Base-by-base conservation (phyloP, 2,888 invertebrate genomes). In the Norana najaformis region DNA sequence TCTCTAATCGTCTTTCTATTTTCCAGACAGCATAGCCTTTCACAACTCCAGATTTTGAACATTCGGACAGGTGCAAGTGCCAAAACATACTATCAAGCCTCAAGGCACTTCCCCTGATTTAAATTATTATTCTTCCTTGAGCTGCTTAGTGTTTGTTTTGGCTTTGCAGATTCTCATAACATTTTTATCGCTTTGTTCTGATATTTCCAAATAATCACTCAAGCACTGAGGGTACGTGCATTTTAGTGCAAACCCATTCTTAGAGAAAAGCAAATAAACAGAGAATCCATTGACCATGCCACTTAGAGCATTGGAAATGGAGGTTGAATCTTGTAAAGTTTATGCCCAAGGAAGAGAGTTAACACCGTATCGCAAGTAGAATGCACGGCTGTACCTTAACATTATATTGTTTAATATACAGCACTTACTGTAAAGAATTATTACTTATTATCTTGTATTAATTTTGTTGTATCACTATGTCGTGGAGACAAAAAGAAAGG, bases 201-300 rank as follows among this genome's bases (percentile, higher is more conserved):
- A 69, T 69, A 69, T n/a, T 69, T 69, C 69, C n/a, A 69, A 69
- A 69, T 69, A 69, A 69, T 69, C 69, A 69, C 69, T 69, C 69
- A n/a, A n/a, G 30, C 69, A 3, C 47, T 47, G 20, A 47, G 47
- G 20, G 47, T 20, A 23, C 47, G 23, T 23, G 23, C 23, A 23
- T 23, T 23, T 47, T 23, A 47, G 5, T 8, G 8, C 69, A 69
- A 3, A 69, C n/a, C 6, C 30, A 69, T 69, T 69, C 69, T 69
- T 0, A 2, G 8, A 69, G 69, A 69, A 69, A 69, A 69, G n/a
- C 11, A n/a, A 8, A 3, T 30, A 13, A 69, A n/a, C 69, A 69
- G 69, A 69, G 6, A 69, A 69, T 69, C 16, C 69, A n/a, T 69
- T 69, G 69, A 69, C 13, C 69, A n/a, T 69, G n/a, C 69, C 69